phyloP scores from a whole-genome alignment of 1,140 invertebrate genomes.

The Brachionus rotundiformis region DNA sequence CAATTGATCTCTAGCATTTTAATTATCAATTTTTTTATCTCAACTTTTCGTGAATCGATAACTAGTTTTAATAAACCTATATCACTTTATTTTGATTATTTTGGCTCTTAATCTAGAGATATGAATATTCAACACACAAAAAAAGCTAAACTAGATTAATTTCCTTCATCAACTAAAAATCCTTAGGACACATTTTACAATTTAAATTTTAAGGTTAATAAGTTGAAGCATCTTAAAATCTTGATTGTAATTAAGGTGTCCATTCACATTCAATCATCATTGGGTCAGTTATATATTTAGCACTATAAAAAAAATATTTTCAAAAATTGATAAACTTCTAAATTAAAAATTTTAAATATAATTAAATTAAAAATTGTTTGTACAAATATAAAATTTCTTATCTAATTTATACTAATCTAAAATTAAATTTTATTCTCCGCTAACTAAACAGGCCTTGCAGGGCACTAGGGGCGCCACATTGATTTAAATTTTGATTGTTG shows the following conservation, averaged over 20 bases:
- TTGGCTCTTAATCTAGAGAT: neutral
- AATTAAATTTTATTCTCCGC: neutral
- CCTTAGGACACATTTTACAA: neutral
- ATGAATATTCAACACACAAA: neutral
- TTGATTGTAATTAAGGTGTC: neutral
- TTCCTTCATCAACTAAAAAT: neutral
- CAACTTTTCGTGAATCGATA: neutral
- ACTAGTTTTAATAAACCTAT: neutral
- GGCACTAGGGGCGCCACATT: neutral
- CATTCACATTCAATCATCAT: neutral
- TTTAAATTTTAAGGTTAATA: conserved; percentile 17
- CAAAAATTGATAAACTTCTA: neutral
- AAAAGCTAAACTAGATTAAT: neutral
- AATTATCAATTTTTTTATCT: neutral
- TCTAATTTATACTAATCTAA: conserved; percentile 3
- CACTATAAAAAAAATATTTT: neutral
- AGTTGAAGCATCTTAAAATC: neutral
- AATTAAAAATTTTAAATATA: neutral
- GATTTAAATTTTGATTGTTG: neutral
- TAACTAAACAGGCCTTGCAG: neutral
- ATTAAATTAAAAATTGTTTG: neutral
- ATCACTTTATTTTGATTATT: neutral
- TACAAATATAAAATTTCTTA: neutral
- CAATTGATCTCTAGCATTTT: neutral
- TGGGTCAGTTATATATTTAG: neutral